Evolutionary conservation across 2,888 invertebrate genomes (phyloP).

Genomic region (Diogma glabrata): DNA sequence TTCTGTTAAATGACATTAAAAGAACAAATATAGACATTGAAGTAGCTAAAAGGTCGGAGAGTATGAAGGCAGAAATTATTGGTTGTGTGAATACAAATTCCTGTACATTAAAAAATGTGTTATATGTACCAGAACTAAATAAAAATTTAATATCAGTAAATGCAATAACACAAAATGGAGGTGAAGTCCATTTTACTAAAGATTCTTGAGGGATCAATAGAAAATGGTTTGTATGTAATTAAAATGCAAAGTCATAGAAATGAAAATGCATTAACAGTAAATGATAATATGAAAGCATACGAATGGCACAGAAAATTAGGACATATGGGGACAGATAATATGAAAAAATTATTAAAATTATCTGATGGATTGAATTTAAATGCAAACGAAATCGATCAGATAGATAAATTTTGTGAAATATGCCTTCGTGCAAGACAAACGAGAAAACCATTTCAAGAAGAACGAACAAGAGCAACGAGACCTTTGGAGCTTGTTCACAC

Average conservation of each 20-base stretch:
- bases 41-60: neutral
- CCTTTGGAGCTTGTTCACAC: neutral
- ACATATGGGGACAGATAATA: neutral
- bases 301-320: neutral
- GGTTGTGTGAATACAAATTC: neutral
- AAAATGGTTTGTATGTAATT: neutral
- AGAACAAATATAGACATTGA: no score
- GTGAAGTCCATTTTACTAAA: neutral
- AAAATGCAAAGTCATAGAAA: neutral
- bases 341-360: no score
- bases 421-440: neutral
- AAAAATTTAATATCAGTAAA: no score
- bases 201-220: neutral
- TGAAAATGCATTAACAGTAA: neutral
- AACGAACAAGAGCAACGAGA: neutral
- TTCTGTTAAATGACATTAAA: no score
- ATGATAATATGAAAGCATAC: neutral
- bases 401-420: neutral
- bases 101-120: neutral
- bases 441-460: neutral
- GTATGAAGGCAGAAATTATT: no score
- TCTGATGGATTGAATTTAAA: neutral
- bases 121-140: no score
- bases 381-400: neutral
- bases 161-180: no score